Evolutionary conservation across 1,140 invertebrate genomes (phyloP).

Genomic region (Fopius arisanus): DNA sequence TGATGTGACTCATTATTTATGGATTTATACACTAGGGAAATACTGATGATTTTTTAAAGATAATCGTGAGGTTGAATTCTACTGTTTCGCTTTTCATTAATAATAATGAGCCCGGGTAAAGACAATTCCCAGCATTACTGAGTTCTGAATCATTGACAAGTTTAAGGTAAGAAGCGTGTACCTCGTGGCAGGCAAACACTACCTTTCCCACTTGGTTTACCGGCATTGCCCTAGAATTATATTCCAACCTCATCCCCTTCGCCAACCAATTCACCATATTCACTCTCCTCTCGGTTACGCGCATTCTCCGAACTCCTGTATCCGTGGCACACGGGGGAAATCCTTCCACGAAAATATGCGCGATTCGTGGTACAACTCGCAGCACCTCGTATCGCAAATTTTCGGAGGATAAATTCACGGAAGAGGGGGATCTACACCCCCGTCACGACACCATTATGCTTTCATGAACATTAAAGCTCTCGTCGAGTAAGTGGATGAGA

Average conservation of each 20-base stretch:
- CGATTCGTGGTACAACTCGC: background rate
- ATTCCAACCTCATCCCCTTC: conserved; percentile 36
- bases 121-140: background rate
- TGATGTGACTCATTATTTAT: too few relatives aligned
- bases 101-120: background rate
- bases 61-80: background rate
- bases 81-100: background rate
- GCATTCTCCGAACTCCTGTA: conserved; percentile 28
- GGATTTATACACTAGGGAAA: too few relatives aligned
- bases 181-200: conserved; percentile 30
- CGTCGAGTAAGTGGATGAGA: conserved; percentile 31
- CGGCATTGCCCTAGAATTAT: conserved; percentile 42
- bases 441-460: conserved; percentile 35
- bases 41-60: too few relatives aligned
- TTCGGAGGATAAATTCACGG: conserved; percentile 19
- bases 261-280: conserved; percentile 26
- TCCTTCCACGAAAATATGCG: background rate
- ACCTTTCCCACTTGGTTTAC: conserved; percentile 41
- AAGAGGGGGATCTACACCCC: background rate
- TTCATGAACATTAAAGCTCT: conserved; percentile 34
- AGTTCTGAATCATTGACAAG: conserved; percentile 51
- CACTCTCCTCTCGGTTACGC: conserved; percentile 6
- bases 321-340: conserved; percentile 5
- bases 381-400: conserved; percentile 16
- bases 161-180: conserved; percentile 56